phyloP scores from a whole-genome alignment of 2,797 vertebrate genomes.

The Psittacula echo region DNA sequence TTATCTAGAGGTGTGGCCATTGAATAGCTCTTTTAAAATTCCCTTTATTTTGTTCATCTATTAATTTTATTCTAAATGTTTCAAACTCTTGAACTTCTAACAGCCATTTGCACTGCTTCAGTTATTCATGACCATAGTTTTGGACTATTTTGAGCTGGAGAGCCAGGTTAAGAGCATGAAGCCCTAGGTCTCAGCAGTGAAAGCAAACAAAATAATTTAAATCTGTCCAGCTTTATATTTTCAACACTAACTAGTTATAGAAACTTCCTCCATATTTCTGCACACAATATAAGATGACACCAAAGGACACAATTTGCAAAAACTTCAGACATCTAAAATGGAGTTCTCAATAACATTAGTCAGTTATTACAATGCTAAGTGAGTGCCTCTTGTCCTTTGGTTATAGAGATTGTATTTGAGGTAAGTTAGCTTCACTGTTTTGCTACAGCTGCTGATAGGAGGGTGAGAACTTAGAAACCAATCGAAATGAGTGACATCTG shows the following conservation, averaged over 20 bases:
- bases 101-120: background rate
- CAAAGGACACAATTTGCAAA: background rate
- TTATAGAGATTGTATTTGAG: background rate
- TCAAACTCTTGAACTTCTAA: background rate
- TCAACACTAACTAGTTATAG: background rate
- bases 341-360: background rate
- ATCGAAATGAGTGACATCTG: background rate
- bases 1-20: background rate
- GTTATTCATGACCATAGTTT: background rate
- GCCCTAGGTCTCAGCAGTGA: background rate
- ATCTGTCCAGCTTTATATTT: background rate
- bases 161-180: background rate
- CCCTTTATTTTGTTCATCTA: background rate
- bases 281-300: background rate
- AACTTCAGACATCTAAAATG: background rate
- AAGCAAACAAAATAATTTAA: background rate
- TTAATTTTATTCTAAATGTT: background rate
- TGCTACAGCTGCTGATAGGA: background rate
- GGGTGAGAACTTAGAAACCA: background rate
- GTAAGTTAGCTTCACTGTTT: background rate
- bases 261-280: background rate
- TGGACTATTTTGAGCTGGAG: background rate
- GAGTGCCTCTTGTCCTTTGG: background rate
- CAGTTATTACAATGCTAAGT: background rate
- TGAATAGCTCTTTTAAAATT: background rate